phyloP scores from a whole-genome alignment of 2,797 vertebrate genomes.

The Arremon brunneinucha region DNA sequence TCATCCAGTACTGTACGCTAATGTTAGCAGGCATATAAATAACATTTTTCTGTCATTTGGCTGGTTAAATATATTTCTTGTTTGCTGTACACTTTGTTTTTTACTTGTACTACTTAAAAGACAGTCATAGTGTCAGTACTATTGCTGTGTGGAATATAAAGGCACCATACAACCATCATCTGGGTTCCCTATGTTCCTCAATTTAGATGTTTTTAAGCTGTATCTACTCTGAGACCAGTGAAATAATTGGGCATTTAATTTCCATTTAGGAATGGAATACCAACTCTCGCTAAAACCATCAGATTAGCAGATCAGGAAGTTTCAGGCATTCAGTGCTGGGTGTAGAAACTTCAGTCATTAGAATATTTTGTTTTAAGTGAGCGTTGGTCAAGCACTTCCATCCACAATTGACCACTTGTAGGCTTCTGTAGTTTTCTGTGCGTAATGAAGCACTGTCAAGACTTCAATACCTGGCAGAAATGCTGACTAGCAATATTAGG shows the following conservation, averaged over 20 bases:
- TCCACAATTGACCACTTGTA: not conserved
- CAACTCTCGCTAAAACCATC: not conserved
- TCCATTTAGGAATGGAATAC: not conserved
- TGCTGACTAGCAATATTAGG: not conserved
- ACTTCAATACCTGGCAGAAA: not conserved
- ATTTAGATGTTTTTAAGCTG: not conserved
- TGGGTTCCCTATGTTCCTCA: not conserved
- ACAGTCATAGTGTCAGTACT: not conserved
- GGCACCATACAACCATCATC: not conserved
- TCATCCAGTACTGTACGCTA: not conserved
- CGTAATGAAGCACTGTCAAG: not conserved
- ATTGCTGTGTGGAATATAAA: not conserved
- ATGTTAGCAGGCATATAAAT: not conserved
- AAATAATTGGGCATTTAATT: not conserved
- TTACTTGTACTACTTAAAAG: not conserved
- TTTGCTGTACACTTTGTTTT: not conserved
- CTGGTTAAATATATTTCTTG: not conserved
- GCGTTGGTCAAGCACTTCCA: not conserved
- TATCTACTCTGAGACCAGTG: not conserved
- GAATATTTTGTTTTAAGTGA: not conserved
- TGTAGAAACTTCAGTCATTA: not conserved
- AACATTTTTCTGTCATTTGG: not conserved
- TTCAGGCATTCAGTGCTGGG: not conserved
- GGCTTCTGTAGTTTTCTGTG: not conserved
- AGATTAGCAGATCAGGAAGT: not conserved